A percentile compares a stretch with the other conserved stretches of the same genome.
These are phyloP conservation scores for Atta colombica DNA, from an alignment of 1,140 invertebrate species.

Conservation along the genomic window DNA sequence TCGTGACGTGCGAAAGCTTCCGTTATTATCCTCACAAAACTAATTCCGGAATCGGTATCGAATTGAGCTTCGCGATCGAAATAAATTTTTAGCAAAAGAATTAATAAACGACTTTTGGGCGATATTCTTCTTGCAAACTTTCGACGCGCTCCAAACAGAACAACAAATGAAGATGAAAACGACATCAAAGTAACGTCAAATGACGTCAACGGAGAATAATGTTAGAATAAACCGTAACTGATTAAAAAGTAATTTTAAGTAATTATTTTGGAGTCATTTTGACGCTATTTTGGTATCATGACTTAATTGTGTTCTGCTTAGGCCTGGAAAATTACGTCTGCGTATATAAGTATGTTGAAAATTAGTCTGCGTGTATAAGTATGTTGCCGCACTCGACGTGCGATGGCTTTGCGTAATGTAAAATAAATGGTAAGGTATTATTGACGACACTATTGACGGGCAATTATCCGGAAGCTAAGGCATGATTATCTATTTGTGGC, in stretches of 20 bases:
- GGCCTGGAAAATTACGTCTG: background rate
- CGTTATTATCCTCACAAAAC: background rate
- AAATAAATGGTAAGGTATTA: constrained; percentile 1
- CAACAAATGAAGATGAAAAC: no score
- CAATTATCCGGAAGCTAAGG: constrained; percentile 19
- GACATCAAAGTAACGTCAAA: no score
- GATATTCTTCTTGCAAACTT: background rate
- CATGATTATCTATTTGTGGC: constrained; percentile 38
- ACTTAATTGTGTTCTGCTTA: no score
- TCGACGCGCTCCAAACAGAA: no score
- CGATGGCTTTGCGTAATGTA: constrained; percentile 23
- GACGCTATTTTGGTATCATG: no score
- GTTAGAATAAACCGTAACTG: no score
- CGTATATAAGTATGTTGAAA: background rate
- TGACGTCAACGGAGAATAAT: no score
- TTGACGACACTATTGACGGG: background rate
- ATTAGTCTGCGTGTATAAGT: background rate
- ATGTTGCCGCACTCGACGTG: background rate
- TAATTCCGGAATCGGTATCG: background rate
- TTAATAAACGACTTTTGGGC: background rate
- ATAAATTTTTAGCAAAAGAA: background rate
- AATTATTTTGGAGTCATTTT: no score
- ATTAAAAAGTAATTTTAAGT: no score
- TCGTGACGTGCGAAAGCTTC: constrained; percentile 3
- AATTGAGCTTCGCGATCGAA: background rate